Evolutionary conservation across 1,140 invertebrate genomes (phyloP).

Genomic region (Teleopsis dalmanni): DNA sequence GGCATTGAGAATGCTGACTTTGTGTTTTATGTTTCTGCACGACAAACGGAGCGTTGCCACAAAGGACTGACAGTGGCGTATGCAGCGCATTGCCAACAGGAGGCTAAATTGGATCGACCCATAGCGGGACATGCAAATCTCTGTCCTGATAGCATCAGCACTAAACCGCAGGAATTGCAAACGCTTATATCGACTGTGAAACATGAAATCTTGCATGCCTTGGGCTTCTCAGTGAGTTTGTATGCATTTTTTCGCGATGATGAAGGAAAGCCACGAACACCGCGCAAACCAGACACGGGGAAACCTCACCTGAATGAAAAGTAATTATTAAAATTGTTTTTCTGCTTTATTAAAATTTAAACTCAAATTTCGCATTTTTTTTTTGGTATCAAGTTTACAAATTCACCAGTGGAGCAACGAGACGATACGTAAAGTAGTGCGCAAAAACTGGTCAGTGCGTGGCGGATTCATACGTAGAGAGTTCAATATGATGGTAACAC

Average conservation of each 20-base stretch:
- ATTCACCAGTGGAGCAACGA: constrained; percentile 90
- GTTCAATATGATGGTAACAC: constrained; percentile 88
- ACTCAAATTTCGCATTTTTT: constrained; percentile 1
- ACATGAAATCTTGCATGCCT: constrained; percentile 96
- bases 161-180: constrained; percentile 84
- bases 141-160: constrained; percentile 91
- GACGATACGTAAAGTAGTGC: constrained; percentile 72
- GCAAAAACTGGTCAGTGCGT: constrained; percentile 78
- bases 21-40: constrained; percentile 93
- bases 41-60: constrained; percentile 84
- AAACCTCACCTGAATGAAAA: constrained; percentile 82
- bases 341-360: background rate
- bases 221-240: constrained; percentile 91
- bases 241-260: constrained; percentile 83
- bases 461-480: constrained; percentile 64
- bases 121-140: constrained; percentile 98
- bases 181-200: constrained; percentile 94
- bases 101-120: constrained; percentile 83
- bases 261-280: constrained; percentile 76
- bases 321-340: constrained; percentile 50
- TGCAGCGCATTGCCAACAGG: constrained; percentile 97
- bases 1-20: constrained; percentile 89
- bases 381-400: constrained; percentile 55
- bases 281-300: constrained; percentile 69
- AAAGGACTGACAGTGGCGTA: constrained; percentile 88